phyloP scores from a whole-genome alignment of 2,888 invertebrate species.

The Scaptomyza parva region DNA sequence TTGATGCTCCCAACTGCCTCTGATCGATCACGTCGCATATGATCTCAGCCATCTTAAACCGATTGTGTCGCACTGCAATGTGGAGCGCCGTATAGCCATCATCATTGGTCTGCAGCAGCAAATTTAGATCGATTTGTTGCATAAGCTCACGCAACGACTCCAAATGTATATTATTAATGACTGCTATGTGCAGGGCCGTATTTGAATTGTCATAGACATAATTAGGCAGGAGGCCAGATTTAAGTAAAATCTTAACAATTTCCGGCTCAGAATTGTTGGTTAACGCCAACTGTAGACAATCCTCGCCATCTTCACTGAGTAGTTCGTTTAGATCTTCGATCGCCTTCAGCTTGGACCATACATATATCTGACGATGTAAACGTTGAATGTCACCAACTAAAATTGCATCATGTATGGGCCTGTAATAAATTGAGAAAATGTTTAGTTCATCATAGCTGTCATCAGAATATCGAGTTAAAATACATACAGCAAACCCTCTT shows the following conservation, averaged over 20 bases:
- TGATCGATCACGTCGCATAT: slow-evolving; percentile 77
- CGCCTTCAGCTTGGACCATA: slow-evolving; percentile 54
- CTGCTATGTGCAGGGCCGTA: slow-evolving; percentile 80
- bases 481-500: slow-evolving; percentile 61
- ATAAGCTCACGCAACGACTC: slow-evolving; percentile 70
- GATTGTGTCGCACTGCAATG: slow-evolving; percentile 77
- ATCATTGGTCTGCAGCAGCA: slow-evolving; percentile 75
- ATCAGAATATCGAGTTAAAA: not conserved
- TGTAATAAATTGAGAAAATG: slow-evolving; percentile 18
- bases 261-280: slow-evolving; percentile 63
- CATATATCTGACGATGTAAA: slow-evolving; percentile 67
- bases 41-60: slow-evolving; percentile 74
- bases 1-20: slow-evolving; percentile 48
- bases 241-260: slow-evolving; percentile 69
- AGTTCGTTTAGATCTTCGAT: slow-evolving; percentile 64
- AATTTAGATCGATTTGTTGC: slow-evolving; percentile 67
- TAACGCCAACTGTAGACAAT: slow-evolving; percentile 78
- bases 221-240: slow-evolving; percentile 62
- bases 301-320: slow-evolving; percentile 71
- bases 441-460: not conserved
- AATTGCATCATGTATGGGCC: slow-evolving; percentile 77
- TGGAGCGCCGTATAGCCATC: slow-evolving; percentile 82
- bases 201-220: slow-evolving; percentile 77
- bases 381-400: slow-evolving; percentile 49
- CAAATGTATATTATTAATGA: slow-evolving; percentile 70